phyloP scores from a whole-genome alignment of 1,140 invertebrate species.

The Littorina saxatilis region DNA sequence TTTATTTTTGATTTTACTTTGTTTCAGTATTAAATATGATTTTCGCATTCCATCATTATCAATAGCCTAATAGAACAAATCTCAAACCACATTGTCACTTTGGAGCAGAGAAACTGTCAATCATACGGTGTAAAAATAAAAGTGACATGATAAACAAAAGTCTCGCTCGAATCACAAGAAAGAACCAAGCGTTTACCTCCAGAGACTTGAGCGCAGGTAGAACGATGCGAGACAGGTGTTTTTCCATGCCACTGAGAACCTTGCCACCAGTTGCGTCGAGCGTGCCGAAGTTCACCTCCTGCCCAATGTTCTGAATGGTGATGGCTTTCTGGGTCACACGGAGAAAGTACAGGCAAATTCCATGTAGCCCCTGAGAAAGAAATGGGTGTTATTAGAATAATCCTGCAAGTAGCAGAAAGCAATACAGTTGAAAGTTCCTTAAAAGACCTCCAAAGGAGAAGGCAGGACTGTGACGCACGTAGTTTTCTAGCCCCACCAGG shows the following conservation, averaged over 20 bases:
- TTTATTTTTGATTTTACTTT: too few species aligned
- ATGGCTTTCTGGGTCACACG: constrained; percentile 86
- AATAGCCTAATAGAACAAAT: too few species aligned
- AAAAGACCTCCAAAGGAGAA: too few species aligned
- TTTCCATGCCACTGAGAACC: constrained; percentile 89
- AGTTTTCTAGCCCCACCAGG: too few species aligned
- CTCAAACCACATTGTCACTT: too few species aligned
- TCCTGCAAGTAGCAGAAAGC: background rate
- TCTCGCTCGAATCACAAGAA: too few species aligned
- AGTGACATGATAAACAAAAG: too few species aligned
- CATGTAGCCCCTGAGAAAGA: constrained; percentile 81
- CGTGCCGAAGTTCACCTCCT: constrained; percentile 86
- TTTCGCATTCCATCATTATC: too few species aligned
- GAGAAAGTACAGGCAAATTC: constrained; percentile 93
- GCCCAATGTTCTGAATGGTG: constrained; percentile 91
- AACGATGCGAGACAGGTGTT: constrained; percentile 91
- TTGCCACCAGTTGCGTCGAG: constrained; percentile 88
- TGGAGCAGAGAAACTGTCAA: too few species aligned
- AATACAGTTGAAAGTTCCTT: background rate
- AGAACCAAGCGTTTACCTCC: constrained; percentile 68
- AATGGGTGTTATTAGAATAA: background rate
- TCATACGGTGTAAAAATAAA: too few species aligned
- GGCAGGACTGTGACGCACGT: too few species aligned
- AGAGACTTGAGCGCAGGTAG: constrained; percentile 78
- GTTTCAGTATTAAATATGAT: too few species aligned